Percentiles rank a stretch among this genome's conserved stretches.
Conservation (phyloP, 2,113 vertebrate species). For the Pandion haliaetus region DNA sequence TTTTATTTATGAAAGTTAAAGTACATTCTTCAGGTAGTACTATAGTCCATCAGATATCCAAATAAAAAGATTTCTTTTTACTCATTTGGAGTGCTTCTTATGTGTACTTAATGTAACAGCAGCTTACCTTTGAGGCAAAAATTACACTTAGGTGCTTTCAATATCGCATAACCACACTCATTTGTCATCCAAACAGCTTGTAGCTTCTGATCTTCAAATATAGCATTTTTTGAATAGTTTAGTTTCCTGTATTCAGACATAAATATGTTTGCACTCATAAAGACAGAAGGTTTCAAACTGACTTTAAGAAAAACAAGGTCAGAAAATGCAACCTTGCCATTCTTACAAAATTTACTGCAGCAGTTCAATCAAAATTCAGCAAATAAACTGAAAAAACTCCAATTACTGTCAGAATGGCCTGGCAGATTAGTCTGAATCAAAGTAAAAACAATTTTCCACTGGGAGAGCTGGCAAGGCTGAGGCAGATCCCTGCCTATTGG, state of each 20-base stretch:
- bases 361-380: not conserved
- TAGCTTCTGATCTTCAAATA: not conserved
- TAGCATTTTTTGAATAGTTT: not conserved
- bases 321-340: not conserved
- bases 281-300: not conserved
- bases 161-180: not conserved
- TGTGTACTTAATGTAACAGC: not conserved
- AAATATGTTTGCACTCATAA: not conserved
- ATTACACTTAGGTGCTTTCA: not conserved
- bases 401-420: not conserved
- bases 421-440: not conserved
- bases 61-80: not conserved
- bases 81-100: not conserved
- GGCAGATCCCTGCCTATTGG: not conserved
- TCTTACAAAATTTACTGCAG: not conserved
- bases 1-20: not conserved
- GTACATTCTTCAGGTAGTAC: not conserved
- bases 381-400: not conserved
- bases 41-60: not conserved
- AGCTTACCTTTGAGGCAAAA: not conserved
- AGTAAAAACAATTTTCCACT: not conserved
- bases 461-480: not conserved
- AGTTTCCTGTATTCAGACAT: not conserved
- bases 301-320: not conserved
- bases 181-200: not conserved